phyloP scores from a whole-genome alignment of 2,113 vertebrate genomes.

The Gymnobelideus leadbeateri region DNA sequence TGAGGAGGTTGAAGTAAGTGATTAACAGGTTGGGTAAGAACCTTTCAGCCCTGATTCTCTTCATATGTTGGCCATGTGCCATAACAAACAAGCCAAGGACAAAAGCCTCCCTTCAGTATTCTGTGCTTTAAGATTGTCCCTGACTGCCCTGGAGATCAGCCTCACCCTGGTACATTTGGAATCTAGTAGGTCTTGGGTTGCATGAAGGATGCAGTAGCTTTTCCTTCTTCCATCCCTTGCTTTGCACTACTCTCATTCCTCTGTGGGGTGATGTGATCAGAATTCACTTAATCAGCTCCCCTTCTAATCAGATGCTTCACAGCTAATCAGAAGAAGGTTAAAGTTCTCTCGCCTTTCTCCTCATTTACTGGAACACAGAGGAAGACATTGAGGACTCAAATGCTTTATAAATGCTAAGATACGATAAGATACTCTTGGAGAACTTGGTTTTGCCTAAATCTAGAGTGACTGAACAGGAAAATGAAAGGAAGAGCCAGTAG shows the following conservation, averaged over 20 bases:
- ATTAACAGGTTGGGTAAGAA: background rate
- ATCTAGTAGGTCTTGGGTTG: background rate
- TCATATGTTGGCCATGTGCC: no score
- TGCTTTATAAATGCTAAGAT: constrained; percentile 44
- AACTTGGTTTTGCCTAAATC: background rate
- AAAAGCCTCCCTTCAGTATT: background rate
- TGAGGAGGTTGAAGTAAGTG: background rate
- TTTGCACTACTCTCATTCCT: background rate
- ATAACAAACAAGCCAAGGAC: accelerated
- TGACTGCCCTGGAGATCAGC: background rate
- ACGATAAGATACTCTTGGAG: constrained; percentile 23
- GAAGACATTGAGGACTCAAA: no score
- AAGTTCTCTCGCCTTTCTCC: constrained; percentile 60
- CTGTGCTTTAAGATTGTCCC: no score
- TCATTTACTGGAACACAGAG: constrained; percentile 37
- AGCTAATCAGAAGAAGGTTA: constrained; percentile 11
- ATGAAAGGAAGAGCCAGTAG: background rate
- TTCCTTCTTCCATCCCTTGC: background rate
- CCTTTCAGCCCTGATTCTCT: background rate
- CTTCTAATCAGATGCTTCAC: constrained; percentile 54
- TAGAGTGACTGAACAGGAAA: background rate
- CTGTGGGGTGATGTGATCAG: constrained; percentile 47
- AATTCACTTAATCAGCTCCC: constrained; percentile 55
- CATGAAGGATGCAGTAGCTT: background rate
- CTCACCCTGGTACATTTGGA: background rate